These are phyloP conservation scores for Salmo trutta DNA, from an alignment of 2,797 vertebrate species.

Conservation along the genomic window DNA sequence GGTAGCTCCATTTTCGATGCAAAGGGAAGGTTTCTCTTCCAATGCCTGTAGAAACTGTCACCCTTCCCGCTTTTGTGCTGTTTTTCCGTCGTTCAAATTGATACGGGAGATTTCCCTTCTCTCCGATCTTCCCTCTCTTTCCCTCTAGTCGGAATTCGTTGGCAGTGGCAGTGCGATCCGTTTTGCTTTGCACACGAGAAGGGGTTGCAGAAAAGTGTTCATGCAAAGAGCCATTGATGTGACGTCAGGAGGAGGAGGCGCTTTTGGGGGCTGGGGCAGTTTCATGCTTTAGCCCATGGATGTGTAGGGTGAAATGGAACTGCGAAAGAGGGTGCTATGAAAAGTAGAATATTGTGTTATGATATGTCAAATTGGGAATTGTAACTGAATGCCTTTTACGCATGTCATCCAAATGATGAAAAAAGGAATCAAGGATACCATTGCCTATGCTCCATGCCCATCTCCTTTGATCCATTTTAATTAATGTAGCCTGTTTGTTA, in stretches of 20 bases:
- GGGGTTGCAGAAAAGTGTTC: conserved; percentile 80
- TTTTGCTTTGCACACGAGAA: conserved; percentile 78
- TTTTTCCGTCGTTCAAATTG: conserved; percentile 32
- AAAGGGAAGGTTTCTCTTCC: conserved; percentile 49
- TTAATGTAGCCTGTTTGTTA: neutral
- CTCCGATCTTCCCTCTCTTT: conserved; percentile 60
- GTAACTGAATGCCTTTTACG: neutral
- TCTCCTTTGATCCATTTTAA: neutral
- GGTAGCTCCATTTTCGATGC: conserved; percentile 87
- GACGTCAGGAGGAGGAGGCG: conserved; percentile 78
- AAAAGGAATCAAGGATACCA: neutral
- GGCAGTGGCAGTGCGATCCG: conserved; percentile 61
- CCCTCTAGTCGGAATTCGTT: conserved; percentile 19
- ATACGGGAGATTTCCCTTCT: conserved; percentile 43
- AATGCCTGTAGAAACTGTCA: conserved; percentile 48
- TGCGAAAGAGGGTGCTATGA: conserved; percentile 48
- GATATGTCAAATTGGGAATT: neutral
- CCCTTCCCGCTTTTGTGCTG: conserved; percentile 33
- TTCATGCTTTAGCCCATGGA: conserved; percentile 36
- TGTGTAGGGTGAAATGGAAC: conserved; percentile 37
- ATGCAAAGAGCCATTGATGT: conserved; percentile 82
- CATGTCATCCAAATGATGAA: neutral
- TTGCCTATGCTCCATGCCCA: neutral
- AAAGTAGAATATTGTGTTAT: conserved; percentile 7
- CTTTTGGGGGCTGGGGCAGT: conserved; percentile 55